A percentile compares a stretch with the other conserved stretches of the same genome.
phyloP scores from a whole-genome alignment of 2,888 invertebrate genomes.

The Dicyrtoma fusca region DNA sequence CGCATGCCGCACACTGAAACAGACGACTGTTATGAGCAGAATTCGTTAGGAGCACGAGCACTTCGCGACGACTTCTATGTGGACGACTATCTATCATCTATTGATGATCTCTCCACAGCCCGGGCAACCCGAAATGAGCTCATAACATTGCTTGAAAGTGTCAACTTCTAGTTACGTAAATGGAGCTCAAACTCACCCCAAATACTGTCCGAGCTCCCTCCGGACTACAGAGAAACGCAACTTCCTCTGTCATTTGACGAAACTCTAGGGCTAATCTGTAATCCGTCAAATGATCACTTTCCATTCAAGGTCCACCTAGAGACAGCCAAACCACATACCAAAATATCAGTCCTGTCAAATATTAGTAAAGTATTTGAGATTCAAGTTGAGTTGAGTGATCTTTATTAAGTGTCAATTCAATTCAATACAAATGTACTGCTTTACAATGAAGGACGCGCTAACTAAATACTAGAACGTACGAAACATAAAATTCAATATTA shows the following conservation, averaged over 20 bases:
- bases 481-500: too few relatives aligned
- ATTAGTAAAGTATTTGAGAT: neutral
- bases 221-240: conserved; percentile 8
- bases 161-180: conserved; percentile 52
- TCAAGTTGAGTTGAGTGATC: too few relatives aligned
- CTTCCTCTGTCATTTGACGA: neutral
- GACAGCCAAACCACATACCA: neutral
- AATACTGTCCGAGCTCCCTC: conserved; percentile 4
- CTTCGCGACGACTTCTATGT: conserved; percentile 56
- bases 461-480: too few relatives aligned
- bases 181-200: conserved; percentile 50
- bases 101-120: conserved; percentile 56
- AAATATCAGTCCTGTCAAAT: neutral
- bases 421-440: too few relatives aligned
- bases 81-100: too few relatives aligned
- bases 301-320: neutral
- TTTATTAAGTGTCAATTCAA: too few relatives aligned
- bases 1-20: conserved; percentile 46
- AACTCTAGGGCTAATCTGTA: neutral
- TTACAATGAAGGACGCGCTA: too few relatives aligned
- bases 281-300: neutral
- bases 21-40: conserved; percentile 45
- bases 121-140: conserved; percentile 43
- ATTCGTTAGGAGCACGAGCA: conserved; percentile 39
- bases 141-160: conserved; percentile 34